phyloP scores from a whole-genome alignment of 2,797 vertebrate species.

The Argentina silus region DNA sequence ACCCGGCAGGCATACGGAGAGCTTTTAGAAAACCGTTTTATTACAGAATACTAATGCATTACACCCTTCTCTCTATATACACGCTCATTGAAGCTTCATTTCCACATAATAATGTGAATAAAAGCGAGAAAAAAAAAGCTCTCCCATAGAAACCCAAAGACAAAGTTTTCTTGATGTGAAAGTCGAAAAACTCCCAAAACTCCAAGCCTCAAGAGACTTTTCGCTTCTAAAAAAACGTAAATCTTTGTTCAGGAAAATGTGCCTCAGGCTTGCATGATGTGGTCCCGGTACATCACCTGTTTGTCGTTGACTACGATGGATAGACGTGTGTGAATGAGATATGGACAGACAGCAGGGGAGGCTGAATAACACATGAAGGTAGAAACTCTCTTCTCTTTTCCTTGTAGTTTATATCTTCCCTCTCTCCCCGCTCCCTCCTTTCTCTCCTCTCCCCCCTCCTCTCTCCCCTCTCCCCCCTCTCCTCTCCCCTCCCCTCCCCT shows the following conservation, averaged over 20 bases:
- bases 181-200: not conserved
- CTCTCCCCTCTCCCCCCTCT: too few species aligned
- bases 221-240: not conserved
- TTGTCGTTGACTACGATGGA: constrained; percentile 22
- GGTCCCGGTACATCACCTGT: constrained; percentile 37
- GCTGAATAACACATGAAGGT: too few species aligned
- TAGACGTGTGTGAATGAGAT: constrained; percentile 28
- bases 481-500: too few species aligned
- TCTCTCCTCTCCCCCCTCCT: too few species aligned
- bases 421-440: too few species aligned
- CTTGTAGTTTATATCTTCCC: too few species aligned
- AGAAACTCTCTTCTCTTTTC: too few species aligned
- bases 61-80: not conserved
- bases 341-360: constrained; percentile 25
- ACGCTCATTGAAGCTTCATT: not conserved
- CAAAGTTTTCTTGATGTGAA: not conserved
- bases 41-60: constrained; percentile 13
- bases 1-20: constrained; percentile 18
- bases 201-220: not conserved
- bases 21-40: constrained; percentile 19
- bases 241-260: not conserved
- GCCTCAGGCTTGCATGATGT: not conserved
- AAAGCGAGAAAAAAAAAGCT: not conserved
- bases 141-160: not conserved
- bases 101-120: not conserved